Percentiles rank a stretch among this genome's conserved stretches.
These are phyloP conservation scores for Heterodera carotae DNA, from an alignment of 1,140 invertebrate species.

Conservation along the genomic window DNA sequence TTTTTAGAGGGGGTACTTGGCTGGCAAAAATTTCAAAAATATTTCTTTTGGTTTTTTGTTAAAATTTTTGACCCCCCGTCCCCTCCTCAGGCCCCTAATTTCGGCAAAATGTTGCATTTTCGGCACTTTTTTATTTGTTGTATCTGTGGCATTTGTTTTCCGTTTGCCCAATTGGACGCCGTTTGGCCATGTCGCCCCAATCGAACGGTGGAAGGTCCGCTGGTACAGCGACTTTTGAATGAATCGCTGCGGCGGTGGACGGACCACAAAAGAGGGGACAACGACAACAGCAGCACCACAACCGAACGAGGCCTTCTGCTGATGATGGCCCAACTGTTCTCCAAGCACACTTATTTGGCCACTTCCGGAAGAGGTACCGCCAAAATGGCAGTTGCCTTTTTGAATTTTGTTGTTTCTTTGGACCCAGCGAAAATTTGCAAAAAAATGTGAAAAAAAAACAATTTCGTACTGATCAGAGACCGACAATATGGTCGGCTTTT, in stretches of 20 bases:
- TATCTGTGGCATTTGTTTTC: background rate
- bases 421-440: too few species aligned
- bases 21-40: too few species aligned
- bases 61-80: background rate
- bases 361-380: conserved; percentile 15
- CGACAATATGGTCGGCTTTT: too few species aligned
- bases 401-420: too few species aligned
- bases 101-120: conserved; percentile 7
- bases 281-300: too few species aligned
- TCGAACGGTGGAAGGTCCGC: conserved; percentile 48
- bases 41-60: too few species aligned
- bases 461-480: too few species aligned
- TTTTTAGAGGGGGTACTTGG: too few species aligned
- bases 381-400: too few species aligned
- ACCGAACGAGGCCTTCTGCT: conserved; percentile 12
- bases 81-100: background rate
- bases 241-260: conserved; percentile 23
- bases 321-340: conserved; percentile 43
- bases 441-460: too few species aligned
- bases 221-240: conserved; percentile 40
- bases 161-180: conserved; percentile 10
- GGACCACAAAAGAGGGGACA: background rate
- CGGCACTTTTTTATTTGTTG: background rate
- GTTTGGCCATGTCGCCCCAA: conserved; percentile 32
- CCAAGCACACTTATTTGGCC: conserved; percentile 45